Percentiles rank a stretch among this genome's conserved stretches.
Conservation (phyloP, 2,888 invertebrate genomes). For the Kryphioiulus occultus region DNA sequence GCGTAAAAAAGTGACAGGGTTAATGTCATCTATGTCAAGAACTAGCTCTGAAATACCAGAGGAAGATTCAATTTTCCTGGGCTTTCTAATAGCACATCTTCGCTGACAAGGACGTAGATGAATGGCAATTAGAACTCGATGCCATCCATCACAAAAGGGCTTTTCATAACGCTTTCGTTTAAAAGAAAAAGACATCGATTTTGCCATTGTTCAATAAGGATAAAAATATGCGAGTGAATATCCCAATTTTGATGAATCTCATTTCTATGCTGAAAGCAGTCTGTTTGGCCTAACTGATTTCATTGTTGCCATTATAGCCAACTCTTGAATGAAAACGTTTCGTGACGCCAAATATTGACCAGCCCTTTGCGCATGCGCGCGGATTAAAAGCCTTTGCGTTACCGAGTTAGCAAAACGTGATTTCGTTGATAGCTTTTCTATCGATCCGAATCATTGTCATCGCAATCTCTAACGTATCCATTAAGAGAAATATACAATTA, state of each 20-base stretch:
- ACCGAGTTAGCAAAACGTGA: conserved; percentile 7
- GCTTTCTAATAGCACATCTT: background rate
- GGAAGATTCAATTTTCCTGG: background rate
- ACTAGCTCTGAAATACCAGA: background rate
- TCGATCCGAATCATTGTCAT: conserved; percentile 10
- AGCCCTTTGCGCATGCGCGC: background rate
- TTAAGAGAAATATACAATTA: background rate
- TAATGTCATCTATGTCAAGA: background rate
- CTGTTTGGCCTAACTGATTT: background rate
- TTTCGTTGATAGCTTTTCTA: conserved; percentile 39
- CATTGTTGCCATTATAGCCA: background rate
- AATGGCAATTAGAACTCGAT: background rate
- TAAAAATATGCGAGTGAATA: background rate
- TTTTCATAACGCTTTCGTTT: background rate
- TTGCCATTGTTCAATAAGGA: background rate
- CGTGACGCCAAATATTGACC: conserved; percentile 37
- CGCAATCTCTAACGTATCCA: conserved; percentile 1
- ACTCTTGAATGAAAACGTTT: background rate
- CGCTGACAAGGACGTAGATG: background rate
- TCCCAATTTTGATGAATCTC: conserved; percentile 42
- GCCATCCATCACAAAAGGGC: background rate
- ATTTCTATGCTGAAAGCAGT: background rate
- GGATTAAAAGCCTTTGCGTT: background rate
- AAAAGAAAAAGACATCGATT: background rate
- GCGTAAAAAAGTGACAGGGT: background rate